Evolutionary conservation across 1,140 invertebrate species (phyloP).

Genomic region (Drosophila lacertosa): DNA sequence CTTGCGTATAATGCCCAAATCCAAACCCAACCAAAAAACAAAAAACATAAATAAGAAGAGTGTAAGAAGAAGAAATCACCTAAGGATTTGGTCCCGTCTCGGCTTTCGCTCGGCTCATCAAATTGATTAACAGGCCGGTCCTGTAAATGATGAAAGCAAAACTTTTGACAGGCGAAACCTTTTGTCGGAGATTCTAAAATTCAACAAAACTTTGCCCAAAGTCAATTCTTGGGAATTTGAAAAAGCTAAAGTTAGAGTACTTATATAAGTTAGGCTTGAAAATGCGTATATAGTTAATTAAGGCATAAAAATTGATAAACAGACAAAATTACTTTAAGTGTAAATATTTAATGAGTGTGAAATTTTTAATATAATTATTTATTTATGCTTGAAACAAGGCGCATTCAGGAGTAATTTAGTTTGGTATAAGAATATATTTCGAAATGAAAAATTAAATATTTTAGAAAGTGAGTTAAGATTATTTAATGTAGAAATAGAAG

Average conservation of each 20-base stretch:
- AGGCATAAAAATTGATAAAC: not conserved
- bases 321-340: not conserved
- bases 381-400: too few species aligned
- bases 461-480: too few species aligned
- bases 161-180: constrained; percentile 2
- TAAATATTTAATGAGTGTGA: too few species aligned
- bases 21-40: too few species aligned
- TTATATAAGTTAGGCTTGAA: not conserved
- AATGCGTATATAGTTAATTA: not conserved
- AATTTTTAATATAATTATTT: too few species aligned
- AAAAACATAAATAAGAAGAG: too few species aligned
- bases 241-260: not conserved
- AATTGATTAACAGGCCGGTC: constrained; percentile 41
- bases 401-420: too few species aligned
- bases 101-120: constrained; percentile 3
- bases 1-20: constrained; percentile 24
- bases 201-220: constrained; percentile 1
- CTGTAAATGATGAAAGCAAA: constrained; percentile 20
- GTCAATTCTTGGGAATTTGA: not conserved
- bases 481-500: too few species aligned
- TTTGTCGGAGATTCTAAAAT: not conserved
- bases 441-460: too few species aligned
- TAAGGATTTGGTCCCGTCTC: constrained; percentile 2
- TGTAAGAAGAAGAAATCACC: constrained; percentile 25
- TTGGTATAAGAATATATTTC: too few species aligned